Evolutionary conservation across 2,113 vertebrate species (phyloP).

Genomic region (Lampris megalopsis): DNA sequence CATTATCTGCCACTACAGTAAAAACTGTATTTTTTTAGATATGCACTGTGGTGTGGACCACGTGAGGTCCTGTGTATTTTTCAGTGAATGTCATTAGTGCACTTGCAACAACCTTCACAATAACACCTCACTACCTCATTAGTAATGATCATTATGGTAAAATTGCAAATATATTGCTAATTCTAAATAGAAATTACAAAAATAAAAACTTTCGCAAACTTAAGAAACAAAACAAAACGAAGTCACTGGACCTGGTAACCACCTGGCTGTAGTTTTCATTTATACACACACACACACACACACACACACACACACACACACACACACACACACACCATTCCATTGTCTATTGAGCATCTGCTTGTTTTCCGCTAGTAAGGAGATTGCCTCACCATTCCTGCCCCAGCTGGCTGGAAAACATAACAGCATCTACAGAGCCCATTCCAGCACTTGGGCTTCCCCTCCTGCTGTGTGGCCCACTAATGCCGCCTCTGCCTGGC

Average conservation of each 20-base stretch:
- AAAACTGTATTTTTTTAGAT: too few species aligned
- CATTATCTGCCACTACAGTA: too few species aligned
- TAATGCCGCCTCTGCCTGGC: conserved; percentile 34
- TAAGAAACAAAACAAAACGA: too few species aligned
- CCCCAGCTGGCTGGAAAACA: conserved; percentile 70
- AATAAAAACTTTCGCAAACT: too few species aligned
- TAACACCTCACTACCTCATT: too few species aligned
- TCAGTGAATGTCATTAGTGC: too few species aligned
- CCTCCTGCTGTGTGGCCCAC: conserved; percentile 52
- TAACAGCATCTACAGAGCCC: conserved; percentile 58
- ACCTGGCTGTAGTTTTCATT: conserved; percentile 48
- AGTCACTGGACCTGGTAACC: conserved; percentile 7
- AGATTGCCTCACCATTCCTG: conserved; percentile 16
- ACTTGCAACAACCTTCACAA: too few species aligned
- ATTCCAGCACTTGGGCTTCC: conserved; percentile 36
- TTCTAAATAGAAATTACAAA: too few species aligned
- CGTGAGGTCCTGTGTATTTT: too few species aligned
- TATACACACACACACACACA: conserved; percentile 27
- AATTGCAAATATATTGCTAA: too few species aligned
- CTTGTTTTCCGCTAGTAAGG: conserved; percentile 41
- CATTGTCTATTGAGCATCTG: conserved; percentile 48
- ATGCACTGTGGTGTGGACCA: too few species aligned
- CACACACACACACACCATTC: conserved; percentile 7
- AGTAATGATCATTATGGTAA: too few species aligned
- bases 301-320: conserved; percentile 9